Evolutionary conservation across 2,888 invertebrate genomes (phyloP).

Genomic region (Caradrina clavipalpis): DNA sequence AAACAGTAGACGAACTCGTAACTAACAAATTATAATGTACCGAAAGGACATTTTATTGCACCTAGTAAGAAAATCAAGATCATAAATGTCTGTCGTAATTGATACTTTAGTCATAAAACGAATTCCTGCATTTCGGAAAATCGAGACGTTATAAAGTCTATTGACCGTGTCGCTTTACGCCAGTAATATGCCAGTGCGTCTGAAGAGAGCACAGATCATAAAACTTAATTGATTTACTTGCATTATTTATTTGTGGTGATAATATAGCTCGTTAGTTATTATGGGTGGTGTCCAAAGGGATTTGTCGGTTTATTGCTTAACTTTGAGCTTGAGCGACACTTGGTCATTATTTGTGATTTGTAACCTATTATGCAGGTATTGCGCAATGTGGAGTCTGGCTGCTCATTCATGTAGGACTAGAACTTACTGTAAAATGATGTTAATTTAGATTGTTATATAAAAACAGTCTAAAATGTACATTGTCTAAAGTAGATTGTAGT

Average conservation of each 20-base stretch:
- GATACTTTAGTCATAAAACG: constrained; percentile 59
- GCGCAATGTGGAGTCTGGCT: neutral
- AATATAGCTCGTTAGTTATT: constrained; percentile 66
- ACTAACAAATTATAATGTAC: constrained; percentile 56
- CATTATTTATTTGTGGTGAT: constrained; percentile 68
- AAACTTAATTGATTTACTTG: constrained; percentile 71
- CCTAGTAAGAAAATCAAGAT: constrained; percentile 55
- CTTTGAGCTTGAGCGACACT: constrained; percentile 29
- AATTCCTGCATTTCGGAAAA: constrained; percentile 59
- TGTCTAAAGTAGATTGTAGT: too few species aligned
- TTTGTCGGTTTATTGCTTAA: constrained; percentile 49
- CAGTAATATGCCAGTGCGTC: constrained; percentile 56
- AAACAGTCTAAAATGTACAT: too few species aligned
- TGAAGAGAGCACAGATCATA: constrained; percentile 59
- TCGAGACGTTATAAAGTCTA: constrained; percentile 52
- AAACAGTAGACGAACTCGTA: constrained; percentile 44
- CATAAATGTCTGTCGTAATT: constrained; percentile 63
- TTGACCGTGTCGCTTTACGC: constrained; percentile 52
- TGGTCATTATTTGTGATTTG: constrained; percentile 12
- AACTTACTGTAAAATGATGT: neutral
- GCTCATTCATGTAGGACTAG: neutral
- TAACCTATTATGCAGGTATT: constrained; percentile 24
- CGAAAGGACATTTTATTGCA: constrained; percentile 61
- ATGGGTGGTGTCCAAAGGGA: constrained; percentile 46
- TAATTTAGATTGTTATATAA: neutral